Percentiles rank a stretch among this genome's conserved stretches.
Conservation (phyloP, 2,888 invertebrate genomes). For the Drosophila prolongata region DNA sequence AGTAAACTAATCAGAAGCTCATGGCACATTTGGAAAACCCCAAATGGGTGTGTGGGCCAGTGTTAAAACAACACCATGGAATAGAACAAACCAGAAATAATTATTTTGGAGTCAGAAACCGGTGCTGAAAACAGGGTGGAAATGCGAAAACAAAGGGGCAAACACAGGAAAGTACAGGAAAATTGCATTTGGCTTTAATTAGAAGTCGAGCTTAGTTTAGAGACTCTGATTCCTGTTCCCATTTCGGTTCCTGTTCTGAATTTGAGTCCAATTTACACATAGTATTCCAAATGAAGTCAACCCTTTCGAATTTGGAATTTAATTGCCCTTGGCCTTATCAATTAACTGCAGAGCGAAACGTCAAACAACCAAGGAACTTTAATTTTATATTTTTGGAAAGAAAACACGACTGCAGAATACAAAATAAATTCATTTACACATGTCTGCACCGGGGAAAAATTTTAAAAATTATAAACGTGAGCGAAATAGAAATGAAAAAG, state of each 20-base stretch:
- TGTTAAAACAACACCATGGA: slow-evolving; percentile 10
- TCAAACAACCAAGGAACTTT: neutral
- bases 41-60: slow-evolving; percentile 6
- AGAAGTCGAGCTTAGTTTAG: slow-evolving; percentile 3
- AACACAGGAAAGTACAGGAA: slow-evolving; percentile 10
- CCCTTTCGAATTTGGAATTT: slow-evolving; percentile 25
- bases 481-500: neutral
- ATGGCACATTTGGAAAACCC: slow-evolving; percentile 21
- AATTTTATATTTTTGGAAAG: slow-evolving; percentile 1
- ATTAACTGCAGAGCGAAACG: slow-evolving; percentile 12
- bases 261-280: neutral
- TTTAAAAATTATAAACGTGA: neutral
- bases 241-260: neutral
- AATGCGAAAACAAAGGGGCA: slow-evolving; percentile 1
- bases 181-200: slow-evolving; percentile 33
- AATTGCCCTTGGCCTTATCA: slow-evolving; percentile 21
- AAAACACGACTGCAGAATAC: neutral
- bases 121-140: neutral
- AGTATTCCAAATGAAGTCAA: neutral
- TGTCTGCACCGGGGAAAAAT: neutral
- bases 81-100: slow-evolving; percentile 32
- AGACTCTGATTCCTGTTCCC: neutral
- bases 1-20: slow-evolving; percentile 42
- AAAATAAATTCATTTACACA: slow-evolving; percentile 1
- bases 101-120: slow-evolving; percentile 40